Base-by-base conservation (phyloP, 1,140 invertebrate species). In the Zaprionus ghesquierei region DNA sequence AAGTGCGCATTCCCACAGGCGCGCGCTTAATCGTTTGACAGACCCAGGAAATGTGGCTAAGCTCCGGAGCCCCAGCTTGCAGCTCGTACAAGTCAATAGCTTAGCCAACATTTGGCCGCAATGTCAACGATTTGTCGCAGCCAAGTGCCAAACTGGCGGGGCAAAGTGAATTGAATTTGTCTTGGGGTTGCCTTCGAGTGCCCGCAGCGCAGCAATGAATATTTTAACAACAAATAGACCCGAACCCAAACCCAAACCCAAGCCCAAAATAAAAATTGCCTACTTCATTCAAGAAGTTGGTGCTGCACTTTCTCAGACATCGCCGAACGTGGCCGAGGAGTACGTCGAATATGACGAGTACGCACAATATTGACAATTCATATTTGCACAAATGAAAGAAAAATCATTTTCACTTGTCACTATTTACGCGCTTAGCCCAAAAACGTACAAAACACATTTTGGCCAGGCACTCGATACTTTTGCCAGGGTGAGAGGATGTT, bases 301-400 rank as follows among this genome's bases (percentile, higher is more conserved):
- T 54, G 62, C 65, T 85, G 89, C 89, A 90, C 90, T 91, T 91
- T 91, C 86, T 79, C 81, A 84, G 68, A 10, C 51, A 46, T 53
- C 70, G 68, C 31, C 69, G 71, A 50, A 51, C 49, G 35, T 15
- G 2, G n/a, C 5, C n/a, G 35, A 41, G 35, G 35, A 41, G 35
- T 41, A 3, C n/a, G 35, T 2, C n/a, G 35, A 33, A 12, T 33
- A 13, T 4, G 44, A 46, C 61, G 13, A 35, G 53, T 72, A 81
- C 77, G 81, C 80, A 89, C 87, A 91, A 90, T 91, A 90, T 91
- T 91, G 90, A 90, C 86, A 77, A 80, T 91, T 91, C 78, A 91
- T 91, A 91, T 91, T 91, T 91, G 82, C 90, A 66, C 90, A 91
- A 91, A 90, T 82, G 90, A 91, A 91, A 90, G 89, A 86, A 90